Evolutionary conservation across 2,888 invertebrate genomes (phyloP), one percentile per base, ranked within the genome.

Genomic region (Disparrhopalites patrizii): DNA sequence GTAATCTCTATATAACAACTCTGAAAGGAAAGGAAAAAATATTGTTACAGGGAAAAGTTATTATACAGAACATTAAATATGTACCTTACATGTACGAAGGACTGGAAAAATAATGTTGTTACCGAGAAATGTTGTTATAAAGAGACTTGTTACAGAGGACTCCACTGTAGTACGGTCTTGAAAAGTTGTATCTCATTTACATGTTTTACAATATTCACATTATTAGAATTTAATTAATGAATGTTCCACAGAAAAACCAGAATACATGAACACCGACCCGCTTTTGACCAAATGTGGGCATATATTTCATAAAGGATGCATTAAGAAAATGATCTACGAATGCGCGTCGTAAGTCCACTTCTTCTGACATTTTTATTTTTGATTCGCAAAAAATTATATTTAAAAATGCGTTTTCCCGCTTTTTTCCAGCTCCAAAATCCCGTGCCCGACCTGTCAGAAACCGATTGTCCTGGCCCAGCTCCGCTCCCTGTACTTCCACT

Each of bases 401-500:
- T 36, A 36, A 36, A 36, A 36, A 15, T 18, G 18, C 15, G 18
- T 3, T 5, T 18, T 40, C 15, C 13, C 4, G 18, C 40, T 18
- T 43, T 43, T 43, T n/a, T 20, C 15, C 31, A 56, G 56, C 7
- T 23, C 20, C 23, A 56, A 38, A 54, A 54, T 62, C 20, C 25
- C 51, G 13, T 62, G 62, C 40, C 62, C 62, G n/a, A 36, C 62
- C 1, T 62, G 62, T 36, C 8, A 5, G 2, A 36, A 51, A 28
- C 62, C 62, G 0, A 54, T 62, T 5, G 52, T 62, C 1, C 28
- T 62, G 62, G 52, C 62, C 27, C 62, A 62, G n/a, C 20, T 62
- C 1, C 33, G 52, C n/a, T 8, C 25, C 5, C 10, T 62, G 3
- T 38, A 36, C 36, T 62, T 62, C 28, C 54, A 40, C 25, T 62